Evolutionary conservation across 2,888 invertebrate species (phyloP).

Genomic region (Drosophila greeni): DNA sequence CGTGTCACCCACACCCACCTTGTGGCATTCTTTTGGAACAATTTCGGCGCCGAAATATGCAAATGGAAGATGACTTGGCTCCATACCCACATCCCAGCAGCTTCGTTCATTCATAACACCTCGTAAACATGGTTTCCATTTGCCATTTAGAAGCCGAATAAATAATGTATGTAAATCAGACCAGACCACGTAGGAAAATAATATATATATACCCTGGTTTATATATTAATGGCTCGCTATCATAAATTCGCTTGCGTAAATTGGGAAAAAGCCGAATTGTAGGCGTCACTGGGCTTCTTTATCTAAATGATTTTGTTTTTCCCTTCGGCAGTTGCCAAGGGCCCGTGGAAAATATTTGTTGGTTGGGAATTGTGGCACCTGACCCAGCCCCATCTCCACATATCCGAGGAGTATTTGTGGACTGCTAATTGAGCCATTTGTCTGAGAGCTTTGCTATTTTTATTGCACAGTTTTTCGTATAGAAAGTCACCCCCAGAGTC

Average conservation of each 20-base stretch:
- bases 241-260: slow-evolving; percentile 46
- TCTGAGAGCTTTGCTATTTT: slow-evolving; percentile 34
- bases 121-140: slow-evolving; percentile 46
- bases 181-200: slow-evolving; percentile 32
- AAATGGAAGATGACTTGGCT: slow-evolving; percentile 26
- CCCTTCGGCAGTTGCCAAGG: slow-evolving; percentile 36
- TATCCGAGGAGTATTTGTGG: slow-evolving; percentile 28
- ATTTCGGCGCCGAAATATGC: slow-evolving; percentile 34
- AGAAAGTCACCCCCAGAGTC: slow-evolving; percentile 10
- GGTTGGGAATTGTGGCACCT: slow-evolving; percentile 58
- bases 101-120: slow-evolving; percentile 44
- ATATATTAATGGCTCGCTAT: slow-evolving; percentile 11
- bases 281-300: slow-evolving; percentile 54
- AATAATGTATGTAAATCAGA: slow-evolving; percentile 61
- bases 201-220: slow-evolving; percentile 7
- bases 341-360: slow-evolving; percentile 11
- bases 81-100: slow-evolving; percentile 20
- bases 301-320: slow-evolving; percentile 53
- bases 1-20: slow-evolving; percentile 41
- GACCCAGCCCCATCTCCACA: slow-evolving; percentile 19
- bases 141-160: slow-evolving; percentile 66
- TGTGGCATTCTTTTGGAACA: slow-evolving; percentile 36
- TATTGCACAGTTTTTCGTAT: slow-evolving; percentile 33
- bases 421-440: slow-evolving; percentile 59
- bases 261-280: slow-evolving; percentile 38